Conservation (phyloP, 2,888 invertebrate genomes). For the Netelia virgata region DNA sequence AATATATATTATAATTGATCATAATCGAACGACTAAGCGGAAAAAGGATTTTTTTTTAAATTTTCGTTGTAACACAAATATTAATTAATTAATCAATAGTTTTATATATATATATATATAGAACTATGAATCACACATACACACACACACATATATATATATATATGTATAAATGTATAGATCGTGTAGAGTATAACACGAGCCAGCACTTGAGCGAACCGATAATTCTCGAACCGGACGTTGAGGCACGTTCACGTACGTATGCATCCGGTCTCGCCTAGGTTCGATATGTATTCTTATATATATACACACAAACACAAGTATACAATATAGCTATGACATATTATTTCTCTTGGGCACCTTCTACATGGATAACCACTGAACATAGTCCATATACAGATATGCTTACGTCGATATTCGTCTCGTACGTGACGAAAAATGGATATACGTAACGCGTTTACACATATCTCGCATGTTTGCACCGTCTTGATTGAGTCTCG, state of each 20-base stretch:
- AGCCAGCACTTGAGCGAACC: slow-evolving; percentile 61
- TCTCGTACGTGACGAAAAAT: slow-evolving; percentile 62
- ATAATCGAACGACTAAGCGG: too few species aligned
- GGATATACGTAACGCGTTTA: slow-evolving; percentile 50
- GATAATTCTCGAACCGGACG: slow-evolving; percentile 75
- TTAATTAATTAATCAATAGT: too few species aligned
- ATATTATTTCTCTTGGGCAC: slow-evolving; percentile 40
- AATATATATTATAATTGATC: too few species aligned
- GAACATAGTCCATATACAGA: neutral
- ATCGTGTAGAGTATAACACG: slow-evolving; percentile 25
- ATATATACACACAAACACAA: slow-evolving; percentile 50
- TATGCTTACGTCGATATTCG: slow-evolving; percentile 7
- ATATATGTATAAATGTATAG: slow-evolving; percentile 2
- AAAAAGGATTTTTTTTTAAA: too few species aligned
- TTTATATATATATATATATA: too few species aligned
- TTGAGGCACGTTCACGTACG: slow-evolving; percentile 73
- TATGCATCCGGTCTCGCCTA: slow-evolving; percentile 70
- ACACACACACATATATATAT: neutral
- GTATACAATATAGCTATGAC: slow-evolving; percentile 17
- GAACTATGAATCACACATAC: too few species aligned
- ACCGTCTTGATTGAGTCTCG: slow-evolving; percentile 67
- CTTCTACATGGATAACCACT: slow-evolving; percentile 32
- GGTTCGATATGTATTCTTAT: slow-evolving; percentile 77
- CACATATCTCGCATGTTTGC: slow-evolving; percentile 62
- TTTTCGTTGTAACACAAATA: too few species aligned